phyloP scores from a whole-genome alignment of 2,888 invertebrate genomes.

The Molorchus minor region DNA sequence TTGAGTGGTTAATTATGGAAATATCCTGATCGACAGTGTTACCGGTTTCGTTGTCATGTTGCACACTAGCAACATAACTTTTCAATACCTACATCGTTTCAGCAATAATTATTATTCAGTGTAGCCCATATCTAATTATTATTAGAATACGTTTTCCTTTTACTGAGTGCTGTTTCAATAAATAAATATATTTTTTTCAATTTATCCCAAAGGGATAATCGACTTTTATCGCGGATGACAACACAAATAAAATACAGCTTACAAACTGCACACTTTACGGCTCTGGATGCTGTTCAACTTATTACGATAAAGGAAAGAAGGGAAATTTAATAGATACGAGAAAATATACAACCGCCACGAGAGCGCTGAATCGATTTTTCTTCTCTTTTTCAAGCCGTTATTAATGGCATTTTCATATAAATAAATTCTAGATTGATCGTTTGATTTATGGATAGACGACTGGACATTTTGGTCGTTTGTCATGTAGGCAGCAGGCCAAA shows the following conservation, averaged over 20 bases:
- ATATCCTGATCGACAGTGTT: too few relatives aligned
- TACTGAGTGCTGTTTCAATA: too few relatives aligned
- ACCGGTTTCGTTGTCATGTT: too few relatives aligned
- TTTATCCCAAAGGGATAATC: neutral
- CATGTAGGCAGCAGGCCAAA: too few relatives aligned
- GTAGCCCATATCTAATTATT: too few relatives aligned
- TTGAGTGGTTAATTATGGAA: too few relatives aligned
- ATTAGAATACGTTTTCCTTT: too few relatives aligned
- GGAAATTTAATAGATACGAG: constrained; percentile 6
- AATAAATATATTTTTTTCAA: constrained; percentile 7
- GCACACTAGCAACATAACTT: too few relatives aligned
- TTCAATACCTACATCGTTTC: too few relatives aligned
- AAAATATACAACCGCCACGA: neutral
- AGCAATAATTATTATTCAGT: too few relatives aligned
- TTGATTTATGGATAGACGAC: neutral
- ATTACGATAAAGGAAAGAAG: neutral
- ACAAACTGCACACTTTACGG: constrained; percentile 5
- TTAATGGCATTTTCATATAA: constrained; percentile 1
- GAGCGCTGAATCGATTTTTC: neutral
- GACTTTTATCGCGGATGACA: constrained; percentile 1
- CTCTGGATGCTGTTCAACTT: neutral
- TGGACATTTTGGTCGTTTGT: too few relatives aligned
- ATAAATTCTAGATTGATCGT: neutral
- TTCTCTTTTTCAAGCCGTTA: neutral
- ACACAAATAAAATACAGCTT: constrained; percentile 7